Percentiles rank a stretch among this genome's conserved stretches.
Conservation (phyloP, 2,113 vertebrate genomes). For the Paratilapia polleni region DNA sequence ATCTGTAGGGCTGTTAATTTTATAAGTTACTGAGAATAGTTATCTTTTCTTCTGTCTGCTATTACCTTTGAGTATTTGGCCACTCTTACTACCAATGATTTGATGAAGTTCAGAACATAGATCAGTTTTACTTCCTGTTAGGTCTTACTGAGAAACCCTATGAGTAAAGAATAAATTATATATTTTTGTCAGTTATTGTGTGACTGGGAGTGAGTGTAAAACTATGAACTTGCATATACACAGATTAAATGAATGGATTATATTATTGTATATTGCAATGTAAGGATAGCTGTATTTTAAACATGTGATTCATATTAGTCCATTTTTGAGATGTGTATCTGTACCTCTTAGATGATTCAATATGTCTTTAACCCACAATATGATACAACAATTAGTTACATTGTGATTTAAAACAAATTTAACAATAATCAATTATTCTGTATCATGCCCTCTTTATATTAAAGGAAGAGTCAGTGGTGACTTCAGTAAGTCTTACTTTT, state of each 20-base stretch:
- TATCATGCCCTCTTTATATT: too few species aligned
- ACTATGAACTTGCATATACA: neutral
- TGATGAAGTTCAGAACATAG: slow-evolving; percentile 15
- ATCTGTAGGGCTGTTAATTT: neutral
- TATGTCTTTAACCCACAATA: too few species aligned
- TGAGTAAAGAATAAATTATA: slow-evolving; percentile 16
- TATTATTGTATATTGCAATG: neutral
- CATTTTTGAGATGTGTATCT: neutral
- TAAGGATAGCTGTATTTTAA: neutral
- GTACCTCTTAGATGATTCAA: neutral
- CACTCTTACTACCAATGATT: slow-evolving; percentile 7
- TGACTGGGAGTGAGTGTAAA: neutral
- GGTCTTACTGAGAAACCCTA: slow-evolving; percentile 12
- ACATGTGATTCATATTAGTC: neutral
- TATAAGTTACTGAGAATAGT: neutral
- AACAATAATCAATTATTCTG: too few species aligned
- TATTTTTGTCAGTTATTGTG: neutral
- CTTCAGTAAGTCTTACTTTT: neutral
- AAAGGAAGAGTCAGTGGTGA: too few species aligned
- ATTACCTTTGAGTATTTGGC: neutral
- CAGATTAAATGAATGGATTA: neutral
- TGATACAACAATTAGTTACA: too few species aligned
- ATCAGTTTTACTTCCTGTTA: slow-evolving; percentile 42
- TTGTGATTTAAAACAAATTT: too few species aligned
- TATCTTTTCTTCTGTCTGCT: neutral